Percentiles rank a stretch among this genome's conserved stretches.
Conservation (phyloP, 2,888 invertebrate genomes). For the Callinectes sapidus region DNA sequence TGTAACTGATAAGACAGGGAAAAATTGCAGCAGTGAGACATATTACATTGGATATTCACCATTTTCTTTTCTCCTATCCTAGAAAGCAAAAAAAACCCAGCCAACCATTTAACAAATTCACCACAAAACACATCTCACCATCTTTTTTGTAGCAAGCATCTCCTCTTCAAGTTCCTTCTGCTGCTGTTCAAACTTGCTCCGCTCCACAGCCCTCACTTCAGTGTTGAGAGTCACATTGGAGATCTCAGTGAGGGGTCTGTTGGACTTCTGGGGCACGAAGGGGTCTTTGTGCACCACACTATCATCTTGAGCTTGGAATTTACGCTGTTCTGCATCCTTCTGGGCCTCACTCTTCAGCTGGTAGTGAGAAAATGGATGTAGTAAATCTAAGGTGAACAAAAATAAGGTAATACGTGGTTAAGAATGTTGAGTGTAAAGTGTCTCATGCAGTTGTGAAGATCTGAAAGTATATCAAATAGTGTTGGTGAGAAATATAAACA, state of each 20-base stretch:
- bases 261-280: constrained; percentile 80
- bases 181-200: constrained; percentile 80
- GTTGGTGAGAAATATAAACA: no score
- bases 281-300: constrained; percentile 82
- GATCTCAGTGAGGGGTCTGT: constrained; percentile 77
- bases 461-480: no score
- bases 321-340: constrained; percentile 74
- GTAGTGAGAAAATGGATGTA: not conserved
- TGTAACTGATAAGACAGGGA: no score
- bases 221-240: constrained; percentile 82
- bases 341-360: constrained; percentile 55
- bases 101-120: no score
- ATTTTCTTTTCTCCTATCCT: no score
- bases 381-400: not conserved
- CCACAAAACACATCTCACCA: constrained; percentile 73
- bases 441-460: no score
- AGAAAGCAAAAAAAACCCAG: no score
- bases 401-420: not conserved
- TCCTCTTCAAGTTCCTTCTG: constrained; percentile 79
- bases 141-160: constrained; percentile 77
- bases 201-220: constrained; percentile 81
- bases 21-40: no score
- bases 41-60: no score
- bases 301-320: constrained; percentile 82
- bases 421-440: no score